A percentile compares a stretch with the other conserved stretches of the same genome.
These are phyloP conservation scores for Taphrorychus bicolor DNA, from an alignment of 2,888 invertebrate species.

Conservation along the genomic window DNA sequence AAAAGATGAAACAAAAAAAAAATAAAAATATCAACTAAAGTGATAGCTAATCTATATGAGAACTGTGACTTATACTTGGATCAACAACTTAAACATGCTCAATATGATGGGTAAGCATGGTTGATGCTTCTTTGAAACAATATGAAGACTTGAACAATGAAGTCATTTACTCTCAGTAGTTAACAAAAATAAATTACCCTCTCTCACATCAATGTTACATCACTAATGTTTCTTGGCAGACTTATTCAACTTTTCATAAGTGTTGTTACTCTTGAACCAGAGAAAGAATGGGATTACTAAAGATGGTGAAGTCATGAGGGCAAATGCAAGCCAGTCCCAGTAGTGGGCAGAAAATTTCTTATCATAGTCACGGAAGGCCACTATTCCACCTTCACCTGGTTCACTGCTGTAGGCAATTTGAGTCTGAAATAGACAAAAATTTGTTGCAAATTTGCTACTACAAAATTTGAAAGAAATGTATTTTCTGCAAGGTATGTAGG, in stretches of 20 bases:
- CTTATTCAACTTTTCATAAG: constrained; percentile 85
- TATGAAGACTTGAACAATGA: background rate
- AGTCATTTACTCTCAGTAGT: background rate
- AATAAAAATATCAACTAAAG: no score
- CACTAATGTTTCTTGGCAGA: constrained; percentile 66
- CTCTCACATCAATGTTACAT: background rate
- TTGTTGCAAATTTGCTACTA: no score
- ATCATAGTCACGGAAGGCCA: constrained; percentile 91
- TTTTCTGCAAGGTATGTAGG: no score
- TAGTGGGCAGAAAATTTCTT: constrained; percentile 97
- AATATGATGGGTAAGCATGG: no score
- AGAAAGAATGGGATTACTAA: constrained; percentile 92
- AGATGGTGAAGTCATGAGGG: constrained; percentile 95
- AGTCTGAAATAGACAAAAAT: constrained; percentile 60
- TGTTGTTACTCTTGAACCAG: constrained; percentile 94
- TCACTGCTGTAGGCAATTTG: constrained; percentile 82
- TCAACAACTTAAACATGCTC: background rate
- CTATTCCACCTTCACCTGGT: constrained; percentile 95
- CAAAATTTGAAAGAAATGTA: no score
- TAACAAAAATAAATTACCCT: constrained; percentile 2
- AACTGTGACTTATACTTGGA: no score
- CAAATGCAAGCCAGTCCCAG: constrained; percentile 97
- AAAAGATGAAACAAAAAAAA: no score
- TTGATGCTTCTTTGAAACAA: constrained; percentile 1
- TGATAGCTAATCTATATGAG: no score